phyloP scores from a whole-genome alignment of 2,113 vertebrate species.

The Condylura cristata region DNA sequence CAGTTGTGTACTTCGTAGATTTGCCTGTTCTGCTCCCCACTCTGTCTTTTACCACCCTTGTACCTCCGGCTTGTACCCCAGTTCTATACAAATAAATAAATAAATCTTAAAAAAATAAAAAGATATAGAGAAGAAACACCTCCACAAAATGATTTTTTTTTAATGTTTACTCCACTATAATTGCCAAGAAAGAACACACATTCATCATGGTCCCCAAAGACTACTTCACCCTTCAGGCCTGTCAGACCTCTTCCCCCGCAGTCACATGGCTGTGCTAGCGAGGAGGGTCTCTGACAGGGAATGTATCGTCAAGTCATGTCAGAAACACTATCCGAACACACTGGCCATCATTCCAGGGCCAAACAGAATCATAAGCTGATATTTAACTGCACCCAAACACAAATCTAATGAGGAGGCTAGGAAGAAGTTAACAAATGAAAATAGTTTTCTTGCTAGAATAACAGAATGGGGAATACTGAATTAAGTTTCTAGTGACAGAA shows the following conservation, averaged over 20 bases:
- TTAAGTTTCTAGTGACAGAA: background rate
- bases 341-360: background rate
- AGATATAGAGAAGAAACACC: background rate
- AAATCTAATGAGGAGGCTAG: background rate
- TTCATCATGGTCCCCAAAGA: background rate
- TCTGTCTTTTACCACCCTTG: too few species aligned
- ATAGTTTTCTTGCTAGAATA: background rate
- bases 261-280: accelerated
- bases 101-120: too few species aligned
- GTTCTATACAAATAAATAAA: too few species aligned
- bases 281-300: background rate
- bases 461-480: background rate
- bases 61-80: too few species aligned
- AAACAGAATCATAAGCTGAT: background rate
- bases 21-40: too few species aligned
- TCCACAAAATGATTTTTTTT: background rate
- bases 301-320: background rate
- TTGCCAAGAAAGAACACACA: background rate
- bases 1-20: too few species aligned
- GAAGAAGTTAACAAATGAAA: background rate
- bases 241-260: background rate
- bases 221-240: background rate
- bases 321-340: background rate
- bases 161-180: background rate
- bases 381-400: background rate